Base-by-base conservation (phyloP, 2,113 vertebrate genomes). In the Chaetodon auriga region DNA sequence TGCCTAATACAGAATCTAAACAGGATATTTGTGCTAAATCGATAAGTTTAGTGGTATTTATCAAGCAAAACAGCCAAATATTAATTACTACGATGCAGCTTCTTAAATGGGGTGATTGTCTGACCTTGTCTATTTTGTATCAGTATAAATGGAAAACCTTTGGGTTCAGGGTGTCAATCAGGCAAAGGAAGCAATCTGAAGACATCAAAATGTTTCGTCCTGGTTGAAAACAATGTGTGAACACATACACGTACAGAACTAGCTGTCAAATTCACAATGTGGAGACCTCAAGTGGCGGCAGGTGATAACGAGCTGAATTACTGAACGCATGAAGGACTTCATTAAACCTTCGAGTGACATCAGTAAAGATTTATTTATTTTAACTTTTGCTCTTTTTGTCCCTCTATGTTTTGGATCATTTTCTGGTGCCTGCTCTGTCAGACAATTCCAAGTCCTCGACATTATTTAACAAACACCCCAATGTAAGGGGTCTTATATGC, bases 331-430 rank as follows among this genome's bases (percentile, higher is more conserved):
- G 36, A 82, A 54, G 36, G 74, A 12, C 68, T 53, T 75, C 18
- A 64, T 66, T 54, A 70, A 64, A 46, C 68, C 58, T 53, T 38
- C 6, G n/a, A 49, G n/a, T 49, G 64, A 48, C 60, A 35, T 38
- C 30, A 11, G 38, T n/a, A 46, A 78, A 84, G 30, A 25, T n/a
- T n/a, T n/a, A n/a, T n/a, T n/a, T n/a, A n/a, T n/a, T 25, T 57
- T 30, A 60, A 57, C 54, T 30, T 58, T 58, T 7, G 12, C n/a
- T 57, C n/a, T 8, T 15, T 25, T 57, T 14, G 14, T 25, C 11
- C 14, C 6, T 57, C 14, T 57, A 48, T 45, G 43, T 6, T 11
- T 45, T 45, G 3, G 1, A 30, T 30, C 30, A 30, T 30, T 30
- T 15, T 15, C 46, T 16, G 0, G 15, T 48, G 13, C 4, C 30